phyloP scores from a whole-genome alignment of 2,113 vertebrate genomes.

The Monarcha castaneiventris region DNA sequence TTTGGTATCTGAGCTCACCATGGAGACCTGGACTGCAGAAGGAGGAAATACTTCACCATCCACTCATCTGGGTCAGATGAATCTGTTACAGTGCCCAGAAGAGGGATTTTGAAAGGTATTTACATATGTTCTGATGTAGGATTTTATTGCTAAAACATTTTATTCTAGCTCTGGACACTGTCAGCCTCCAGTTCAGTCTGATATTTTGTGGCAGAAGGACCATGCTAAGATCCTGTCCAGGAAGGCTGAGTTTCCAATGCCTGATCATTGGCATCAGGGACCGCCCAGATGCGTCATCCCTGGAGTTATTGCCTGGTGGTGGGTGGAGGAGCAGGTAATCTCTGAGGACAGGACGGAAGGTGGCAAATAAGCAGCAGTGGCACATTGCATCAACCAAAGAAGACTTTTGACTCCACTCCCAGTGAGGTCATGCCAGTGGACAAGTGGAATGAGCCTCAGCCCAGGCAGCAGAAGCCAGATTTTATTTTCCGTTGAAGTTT shows the following conservation, averaged over 20 bases:
- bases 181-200: neutral
- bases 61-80: neutral
- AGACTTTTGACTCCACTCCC: neutral
- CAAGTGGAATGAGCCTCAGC: neutral
- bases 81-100: conserved; percentile 17
- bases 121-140: conserved; percentile 2
- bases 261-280: neutral
- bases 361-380: neutral
- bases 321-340: conserved; percentile 21
- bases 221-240: neutral
- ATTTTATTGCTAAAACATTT: conserved; percentile 8
- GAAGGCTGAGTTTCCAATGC: neutral
- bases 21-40: neutral
- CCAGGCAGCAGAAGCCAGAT: neutral
- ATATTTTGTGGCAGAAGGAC: neutral
- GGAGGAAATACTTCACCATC: neutral
- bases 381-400: neutral
- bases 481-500: conserved; percentile 1
- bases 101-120: conserved; percentile 23
- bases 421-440: neutral
- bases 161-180: neutral
- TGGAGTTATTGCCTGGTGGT: neutral
- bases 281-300: rapidly evolving
- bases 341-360: neutral
- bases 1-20: neutral